phyloP scores from a whole-genome alignment of 2,113 vertebrate genomes.

The Spilogale gracilis region DNA sequence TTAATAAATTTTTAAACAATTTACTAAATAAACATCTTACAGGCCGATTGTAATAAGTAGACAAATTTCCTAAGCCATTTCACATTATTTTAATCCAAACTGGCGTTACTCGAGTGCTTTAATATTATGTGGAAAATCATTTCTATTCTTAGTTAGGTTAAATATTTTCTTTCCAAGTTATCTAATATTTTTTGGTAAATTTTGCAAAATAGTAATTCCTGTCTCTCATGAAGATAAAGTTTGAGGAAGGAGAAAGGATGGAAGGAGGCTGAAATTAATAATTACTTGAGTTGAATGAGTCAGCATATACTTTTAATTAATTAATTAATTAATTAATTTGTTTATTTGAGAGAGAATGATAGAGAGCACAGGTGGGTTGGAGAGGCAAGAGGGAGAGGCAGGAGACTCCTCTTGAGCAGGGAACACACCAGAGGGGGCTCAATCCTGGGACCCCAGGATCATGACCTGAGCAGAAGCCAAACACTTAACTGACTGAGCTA shows the following conservation, averaged over 20 bases:
- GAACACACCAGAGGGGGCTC: accelerated
- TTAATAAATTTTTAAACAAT: not conserved
- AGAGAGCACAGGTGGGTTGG: not conserved
- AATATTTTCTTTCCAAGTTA: not conserved
- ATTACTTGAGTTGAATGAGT: not conserved
- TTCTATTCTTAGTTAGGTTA: slow-evolving; percentile 30
- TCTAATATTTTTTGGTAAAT: not conserved
- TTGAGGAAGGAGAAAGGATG: not conserved
- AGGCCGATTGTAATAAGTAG: not conserved
- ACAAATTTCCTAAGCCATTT: not conserved
- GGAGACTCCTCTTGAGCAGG: not conserved
- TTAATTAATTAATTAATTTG: not conserved
- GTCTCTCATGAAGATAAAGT: not conserved
- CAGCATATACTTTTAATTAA: not conserved
- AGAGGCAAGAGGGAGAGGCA: not conserved
- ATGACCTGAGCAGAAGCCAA: not conserved
- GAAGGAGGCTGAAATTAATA: not conserved
- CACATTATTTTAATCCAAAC: not conserved
- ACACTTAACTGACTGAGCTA: not conserved
- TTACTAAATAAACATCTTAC: not conserved
- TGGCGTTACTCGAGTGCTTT: not conserved
- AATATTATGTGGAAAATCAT: not conserved
- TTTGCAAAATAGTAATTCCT: not conserved
- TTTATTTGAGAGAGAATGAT: not conserved
- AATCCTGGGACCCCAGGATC: not conserved